Conservation (phyloP, 2,888 invertebrate species). For the Malacosoma neustria region DNA sequence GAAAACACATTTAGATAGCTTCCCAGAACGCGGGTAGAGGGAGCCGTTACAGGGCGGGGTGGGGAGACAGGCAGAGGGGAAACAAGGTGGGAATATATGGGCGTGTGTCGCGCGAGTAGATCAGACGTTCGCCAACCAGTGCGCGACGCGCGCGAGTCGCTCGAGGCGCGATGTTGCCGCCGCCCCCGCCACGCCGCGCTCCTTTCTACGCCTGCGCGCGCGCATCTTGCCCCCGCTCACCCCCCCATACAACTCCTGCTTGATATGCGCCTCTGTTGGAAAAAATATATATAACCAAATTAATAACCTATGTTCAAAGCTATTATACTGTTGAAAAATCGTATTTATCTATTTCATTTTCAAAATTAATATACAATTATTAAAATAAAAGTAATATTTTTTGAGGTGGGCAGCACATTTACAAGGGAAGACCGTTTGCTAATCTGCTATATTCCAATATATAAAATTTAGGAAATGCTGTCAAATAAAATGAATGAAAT, state of each 20-base stretch:
- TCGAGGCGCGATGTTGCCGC: conserved; percentile 6
- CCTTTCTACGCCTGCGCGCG: conserved; percentile 8
- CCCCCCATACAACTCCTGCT: conserved; percentile 21
- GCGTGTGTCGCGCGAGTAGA: not conserved
- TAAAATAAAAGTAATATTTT: no score
- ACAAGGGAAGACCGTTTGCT: no score
- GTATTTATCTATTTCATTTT: no score
- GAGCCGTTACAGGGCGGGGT: not conserved
- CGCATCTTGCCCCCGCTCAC: conserved; percentile 7
- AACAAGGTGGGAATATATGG: not conserved
- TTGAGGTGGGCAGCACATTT: no score
- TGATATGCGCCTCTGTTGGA: conserved; percentile 42
- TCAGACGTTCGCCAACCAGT: conserved; percentile 12
- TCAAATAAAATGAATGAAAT: not conserved
- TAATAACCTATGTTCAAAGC: no score
- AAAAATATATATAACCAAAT: no score
- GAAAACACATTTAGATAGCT: no score
- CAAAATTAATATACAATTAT: no score
- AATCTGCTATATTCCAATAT: no score
- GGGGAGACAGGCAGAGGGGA: not conserved
- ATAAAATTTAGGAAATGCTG: no score
- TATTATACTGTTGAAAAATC: no score
- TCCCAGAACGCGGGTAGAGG: no score
- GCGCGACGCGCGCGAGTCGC: conserved; percentile 8
- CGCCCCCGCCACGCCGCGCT: conserved; percentile 4